Evolutionary conservation across 2,113 vertebrate genomes (phyloP), one percentile per base, ranked within the genome.

Genomic region (Python bivittatus): DNA sequence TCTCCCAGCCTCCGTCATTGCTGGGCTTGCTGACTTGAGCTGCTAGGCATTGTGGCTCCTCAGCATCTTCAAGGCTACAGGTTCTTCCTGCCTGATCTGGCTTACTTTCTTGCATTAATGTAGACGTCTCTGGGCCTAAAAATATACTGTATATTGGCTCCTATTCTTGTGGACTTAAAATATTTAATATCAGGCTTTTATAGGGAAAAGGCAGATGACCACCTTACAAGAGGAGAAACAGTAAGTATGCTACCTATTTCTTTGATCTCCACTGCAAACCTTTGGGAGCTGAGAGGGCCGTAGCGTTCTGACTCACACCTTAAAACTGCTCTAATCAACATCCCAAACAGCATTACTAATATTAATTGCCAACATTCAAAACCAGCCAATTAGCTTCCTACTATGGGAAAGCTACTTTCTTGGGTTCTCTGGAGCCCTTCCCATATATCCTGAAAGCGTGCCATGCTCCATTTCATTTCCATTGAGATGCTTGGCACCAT

Each of bases 401-500:
- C 25, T 89, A 89, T 92, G 52, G 60, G 1, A 44, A 29, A 17
- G 72, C 33, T 64, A 92, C 89, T 61, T 38, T 29, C 23, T 92
- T 89, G 22, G 17, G n/a, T 60, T 89, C 87, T 72, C 20, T 85
- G 56, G 86, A 89, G 87, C n/a, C n/a, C 56, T 92, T 84, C 57
- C 87, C 33, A 27, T 61, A 25, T 20, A 57, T 48, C 79, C 79
- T 92, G 61, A 92, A 89, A 89, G 44, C 15, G 12, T 25, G 5
- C 79, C 44, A 64, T 89, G 72, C 79, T 84, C 56, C 22, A 9
- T 89, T 89, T 89, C 79, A 44, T 88, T 60, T 83, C 53, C 68
- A 84, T 87, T 89, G 68, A 61, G 68, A 25, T 84, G 38, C 68
- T 89, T 92, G 91, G 79, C 91, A 85, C 23, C 27, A 17, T 89